These are phyloP conservation scores for Cherax destructor DNA, from an alignment of 1,140 invertebrate species.

Conservation along the genomic window DNA sequence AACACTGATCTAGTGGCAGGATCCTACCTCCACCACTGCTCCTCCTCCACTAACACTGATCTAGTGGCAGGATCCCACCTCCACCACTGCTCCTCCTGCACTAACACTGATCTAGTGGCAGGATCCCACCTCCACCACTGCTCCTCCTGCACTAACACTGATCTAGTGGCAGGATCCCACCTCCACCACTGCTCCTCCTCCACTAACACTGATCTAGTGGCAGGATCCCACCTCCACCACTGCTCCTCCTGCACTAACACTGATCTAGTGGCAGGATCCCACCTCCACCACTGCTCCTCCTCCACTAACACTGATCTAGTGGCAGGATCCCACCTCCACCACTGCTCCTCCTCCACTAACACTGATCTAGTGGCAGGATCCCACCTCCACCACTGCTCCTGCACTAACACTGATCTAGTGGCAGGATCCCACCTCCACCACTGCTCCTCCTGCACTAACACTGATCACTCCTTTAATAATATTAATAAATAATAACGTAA, in stretches of 20 bases:
- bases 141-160: not conserved
- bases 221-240: not conserved
- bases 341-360: not conserved
- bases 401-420: no score
- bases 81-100: not conserved
- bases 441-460: not conserved
- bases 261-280: not conserved
- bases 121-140: not conserved
- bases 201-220: no score
- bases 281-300: not conserved
- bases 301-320: no score
- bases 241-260: not conserved
- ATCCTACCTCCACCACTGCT: not conserved
- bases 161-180: not conserved
- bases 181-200: not conserved
- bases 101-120: not conserved
- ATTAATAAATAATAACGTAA: no score
- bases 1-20: not conserved
- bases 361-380: not conserved
- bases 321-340: not conserved
- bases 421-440: not conserved
- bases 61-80: not conserved
- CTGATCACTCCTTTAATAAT: no score
- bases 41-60: not conserved
- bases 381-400: not conserved